Percentiles rank a stretch among this genome's conserved stretches.
Conservation (phyloP, 2,888 invertebrate genomes). For the Imbricaverruca yamaguchii region DNA sequence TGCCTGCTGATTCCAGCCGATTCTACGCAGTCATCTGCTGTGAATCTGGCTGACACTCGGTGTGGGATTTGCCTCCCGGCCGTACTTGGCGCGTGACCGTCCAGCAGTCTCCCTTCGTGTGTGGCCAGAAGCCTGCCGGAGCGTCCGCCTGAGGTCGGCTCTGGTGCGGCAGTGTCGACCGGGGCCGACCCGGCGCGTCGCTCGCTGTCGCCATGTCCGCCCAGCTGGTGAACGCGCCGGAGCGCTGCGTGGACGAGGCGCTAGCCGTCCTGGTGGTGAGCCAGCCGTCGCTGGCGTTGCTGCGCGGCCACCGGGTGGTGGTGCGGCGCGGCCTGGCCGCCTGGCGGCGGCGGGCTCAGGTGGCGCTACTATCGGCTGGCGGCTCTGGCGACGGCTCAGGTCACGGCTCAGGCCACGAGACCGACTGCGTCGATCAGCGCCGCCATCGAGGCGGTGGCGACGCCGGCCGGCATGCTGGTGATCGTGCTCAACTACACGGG, state of each 20-base stretch:
- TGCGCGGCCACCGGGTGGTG: conserved; percentile 27
- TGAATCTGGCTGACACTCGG: too few species aligned
- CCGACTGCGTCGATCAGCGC: conserved; percentile 59
- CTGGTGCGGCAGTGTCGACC: too few species aligned
- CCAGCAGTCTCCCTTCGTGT: too few species aligned
- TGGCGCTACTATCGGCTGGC: conserved; percentile 62
- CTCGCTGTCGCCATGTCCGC: not conserved
- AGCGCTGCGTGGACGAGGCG: conserved; percentile 21
- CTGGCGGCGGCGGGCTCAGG: conserved; percentile 28
- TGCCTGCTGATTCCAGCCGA: too few species aligned
- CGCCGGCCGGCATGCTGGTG: conserved; percentile 54
- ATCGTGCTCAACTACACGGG: conserved; percentile 70
- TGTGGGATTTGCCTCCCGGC: too few species aligned
- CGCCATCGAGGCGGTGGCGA: conserved; percentile 51
- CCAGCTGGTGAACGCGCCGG: conserved; percentile 14
- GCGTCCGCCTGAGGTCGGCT: too few species aligned
- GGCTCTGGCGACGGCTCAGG: conserved; percentile 76
- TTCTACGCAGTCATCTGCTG: too few species aligned
- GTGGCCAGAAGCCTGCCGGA: too few species aligned
- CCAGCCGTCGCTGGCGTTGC: not conserved
- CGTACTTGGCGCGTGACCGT: too few species aligned
- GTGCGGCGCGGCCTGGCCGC: conserved; percentile 25
- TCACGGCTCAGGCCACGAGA: conserved; percentile 67
- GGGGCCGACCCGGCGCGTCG: too few species aligned
- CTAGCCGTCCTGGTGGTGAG: conserved; percentile 2